These are phyloP conservation scores for Oreortyx pictus DNA, from an alignment of 2,797 vertebrate genomes.

Conservation along the genomic window DNA sequence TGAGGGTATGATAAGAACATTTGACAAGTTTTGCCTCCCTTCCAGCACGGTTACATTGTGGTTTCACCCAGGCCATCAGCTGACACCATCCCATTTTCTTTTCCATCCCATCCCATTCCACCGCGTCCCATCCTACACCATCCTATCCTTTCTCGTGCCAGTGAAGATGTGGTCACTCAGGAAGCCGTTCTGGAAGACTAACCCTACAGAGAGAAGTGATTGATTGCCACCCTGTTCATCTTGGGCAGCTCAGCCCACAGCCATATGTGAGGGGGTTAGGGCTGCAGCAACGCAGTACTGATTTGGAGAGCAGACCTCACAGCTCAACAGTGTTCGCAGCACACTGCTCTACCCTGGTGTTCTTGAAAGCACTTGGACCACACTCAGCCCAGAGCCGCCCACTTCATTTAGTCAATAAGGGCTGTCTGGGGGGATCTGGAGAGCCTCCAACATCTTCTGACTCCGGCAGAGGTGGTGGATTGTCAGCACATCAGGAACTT, in stretches of 20 bases:
- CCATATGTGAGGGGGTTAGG: not conserved
- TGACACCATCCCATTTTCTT: not conserved
- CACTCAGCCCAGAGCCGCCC: not conserved
- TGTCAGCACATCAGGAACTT: not conserved
- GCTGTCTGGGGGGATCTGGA: not conserved
- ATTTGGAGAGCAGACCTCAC: not conserved
- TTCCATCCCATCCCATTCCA: not conserved
- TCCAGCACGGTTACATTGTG: not conserved
- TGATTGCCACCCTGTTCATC: not conserved
- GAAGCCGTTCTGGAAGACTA: not conserved
- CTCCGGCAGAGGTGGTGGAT: not conserved
- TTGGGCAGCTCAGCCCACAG: not conserved
- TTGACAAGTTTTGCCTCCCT: fast-evolving
- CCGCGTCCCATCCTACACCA: not conserved
- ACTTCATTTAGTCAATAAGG: not conserved
- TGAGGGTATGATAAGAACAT: not conserved
- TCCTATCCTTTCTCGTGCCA: not conserved
- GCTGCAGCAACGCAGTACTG: fast-evolving
- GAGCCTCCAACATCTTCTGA: no score
- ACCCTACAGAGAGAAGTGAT: not conserved
- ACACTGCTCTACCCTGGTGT: not conserved
- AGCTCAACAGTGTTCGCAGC: not conserved
- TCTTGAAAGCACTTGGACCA: not conserved
- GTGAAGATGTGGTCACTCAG: not conserved
- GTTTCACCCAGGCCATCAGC: not conserved